Percentiles rank a stretch among this genome's conserved stretches.
Conservation (phyloP, 92 coral and sea anemone genomes). For the Hydrozoanthus gracilis region DNA sequence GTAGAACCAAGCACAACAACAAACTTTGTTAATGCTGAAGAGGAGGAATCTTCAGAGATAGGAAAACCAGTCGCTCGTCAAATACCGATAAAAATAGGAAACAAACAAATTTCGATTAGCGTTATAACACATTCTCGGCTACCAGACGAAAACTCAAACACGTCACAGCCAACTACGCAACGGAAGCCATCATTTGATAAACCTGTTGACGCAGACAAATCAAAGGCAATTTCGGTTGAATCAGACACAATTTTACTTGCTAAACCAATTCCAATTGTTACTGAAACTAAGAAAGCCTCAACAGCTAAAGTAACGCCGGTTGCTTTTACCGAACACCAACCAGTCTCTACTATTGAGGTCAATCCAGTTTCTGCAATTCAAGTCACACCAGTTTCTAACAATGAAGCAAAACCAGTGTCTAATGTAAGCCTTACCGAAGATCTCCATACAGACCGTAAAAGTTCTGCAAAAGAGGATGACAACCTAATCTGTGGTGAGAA, state of each 20-base stretch:
- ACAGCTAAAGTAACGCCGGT: neutral
- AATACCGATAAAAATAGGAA: conserved; percentile 40
- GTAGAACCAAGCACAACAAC: neutral
- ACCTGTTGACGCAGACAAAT: neutral
- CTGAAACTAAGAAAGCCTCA: neutral
- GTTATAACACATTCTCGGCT: conserved; percentile 32
- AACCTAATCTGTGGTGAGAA: neutral
- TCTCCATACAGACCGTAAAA: neutral
- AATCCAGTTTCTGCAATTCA: neutral
- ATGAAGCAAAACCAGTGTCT: neutral
- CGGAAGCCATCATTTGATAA: conserved; percentile 14
- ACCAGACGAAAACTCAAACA: neutral
- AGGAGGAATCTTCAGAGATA: neutral
- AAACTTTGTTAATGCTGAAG: neutral
- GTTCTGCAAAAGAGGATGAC: neutral
- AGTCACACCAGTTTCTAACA: neutral
- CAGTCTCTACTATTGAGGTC: neutral
- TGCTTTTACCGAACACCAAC: neutral
- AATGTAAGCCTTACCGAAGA: neutral
- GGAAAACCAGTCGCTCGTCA: conserved; percentile 30
- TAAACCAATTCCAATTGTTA: neutral
- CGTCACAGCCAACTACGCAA: neutral
- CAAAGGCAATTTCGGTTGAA: neutral
- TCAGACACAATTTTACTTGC: conserved; percentile 8
- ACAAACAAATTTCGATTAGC: conserved; percentile 35